A percentile compares a stretch with the other conserved stretches of the same genome.
phyloP scores from a whole-genome alignment of 2,888 invertebrate genomes.

The Galerucella nymphaeae region DNA sequence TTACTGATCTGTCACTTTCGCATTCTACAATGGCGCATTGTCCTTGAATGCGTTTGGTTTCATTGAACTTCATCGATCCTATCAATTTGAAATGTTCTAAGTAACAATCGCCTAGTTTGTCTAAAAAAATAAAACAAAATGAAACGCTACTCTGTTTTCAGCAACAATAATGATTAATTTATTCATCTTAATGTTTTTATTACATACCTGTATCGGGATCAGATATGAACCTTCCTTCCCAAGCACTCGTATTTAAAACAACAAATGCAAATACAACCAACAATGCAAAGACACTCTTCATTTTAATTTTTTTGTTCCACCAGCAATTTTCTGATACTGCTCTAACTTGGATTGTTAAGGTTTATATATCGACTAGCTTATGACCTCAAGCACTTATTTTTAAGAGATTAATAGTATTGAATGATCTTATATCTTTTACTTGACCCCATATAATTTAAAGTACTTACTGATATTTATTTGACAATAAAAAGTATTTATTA shows the following conservation, averaged over 20 bases:
- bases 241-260: conserved; percentile 26
- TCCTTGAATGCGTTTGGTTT: conserved; percentile 30
- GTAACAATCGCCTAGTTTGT: conserved; percentile 27
- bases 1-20: conserved; percentile 21
- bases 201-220: conserved; percentile 31
- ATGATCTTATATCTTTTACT: not conserved
- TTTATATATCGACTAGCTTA: not conserved
- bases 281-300: not conserved
- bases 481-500: not conserved
- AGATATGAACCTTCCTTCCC: conserved; percentile 17
- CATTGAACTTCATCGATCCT: conserved; percentile 28
- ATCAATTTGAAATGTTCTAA: not conserved
- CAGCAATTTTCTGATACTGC: not conserved
- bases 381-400: not conserved
- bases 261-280: conserved; percentile 15
- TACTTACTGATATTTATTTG: not conserved
- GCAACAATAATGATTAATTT: no score
- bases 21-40: conserved; percentile 30
- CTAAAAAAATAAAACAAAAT: conserved; percentile 21
- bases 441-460: not conserved
- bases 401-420: not conserved
- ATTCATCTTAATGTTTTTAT: no score
- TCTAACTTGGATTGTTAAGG: not conserved
- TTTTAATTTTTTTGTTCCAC: not conserved
- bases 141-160: not conserved